These are phyloP conservation scores for Hypothenemus hampei DNA, from an alignment of 1,140 invertebrate species.

Conservation along the genomic window DNA sequence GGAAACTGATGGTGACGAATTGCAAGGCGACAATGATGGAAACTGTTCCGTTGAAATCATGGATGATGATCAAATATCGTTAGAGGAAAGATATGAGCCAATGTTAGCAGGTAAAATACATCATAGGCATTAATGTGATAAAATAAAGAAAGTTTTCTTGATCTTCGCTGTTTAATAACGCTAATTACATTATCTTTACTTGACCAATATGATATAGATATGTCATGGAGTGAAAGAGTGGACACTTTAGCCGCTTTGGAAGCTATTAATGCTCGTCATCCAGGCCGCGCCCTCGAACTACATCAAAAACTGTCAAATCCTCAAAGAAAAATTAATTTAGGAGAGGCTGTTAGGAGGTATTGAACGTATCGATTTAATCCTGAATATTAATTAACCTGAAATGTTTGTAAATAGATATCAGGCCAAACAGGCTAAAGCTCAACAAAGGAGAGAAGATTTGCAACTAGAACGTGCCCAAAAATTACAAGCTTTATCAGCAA, in stretches of 20 bases:
- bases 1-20: constrained; percentile 62
- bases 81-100: constrained; percentile 65
- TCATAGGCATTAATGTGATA: constrained; percentile 7
- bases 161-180: too few species aligned
- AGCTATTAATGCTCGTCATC: constrained; percentile 74
- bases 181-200: too few species aligned
- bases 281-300: constrained; percentile 82
- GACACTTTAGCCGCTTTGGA: constrained; percentile 71
- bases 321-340: constrained; percentile 72
- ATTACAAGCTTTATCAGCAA: constrained; percentile 76
- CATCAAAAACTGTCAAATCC: constrained; percentile 92
- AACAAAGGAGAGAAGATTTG: constrained; percentile 71
- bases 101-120: constrained; percentile 54
- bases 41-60: constrained; percentile 20
- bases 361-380: too few species aligned
- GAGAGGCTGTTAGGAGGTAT: constrained; percentile 65
- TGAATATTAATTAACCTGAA: not conserved
- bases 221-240: constrained; percentile 74
- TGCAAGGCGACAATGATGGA: constrained; percentile 51
- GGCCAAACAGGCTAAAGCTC: constrained; percentile 80
- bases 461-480: constrained; percentile 81
- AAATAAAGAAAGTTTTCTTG: too few species aligned
- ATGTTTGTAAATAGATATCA: constrained; percentile 55
- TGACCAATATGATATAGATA: constrained; percentile 36
- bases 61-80: constrained; percentile 39